A percentile compares a stretch with the other conserved stretches of the same genome.
Conservation (phyloP, 1,140 invertebrate genomes). For the Neodiprion fabricii region DNA sequence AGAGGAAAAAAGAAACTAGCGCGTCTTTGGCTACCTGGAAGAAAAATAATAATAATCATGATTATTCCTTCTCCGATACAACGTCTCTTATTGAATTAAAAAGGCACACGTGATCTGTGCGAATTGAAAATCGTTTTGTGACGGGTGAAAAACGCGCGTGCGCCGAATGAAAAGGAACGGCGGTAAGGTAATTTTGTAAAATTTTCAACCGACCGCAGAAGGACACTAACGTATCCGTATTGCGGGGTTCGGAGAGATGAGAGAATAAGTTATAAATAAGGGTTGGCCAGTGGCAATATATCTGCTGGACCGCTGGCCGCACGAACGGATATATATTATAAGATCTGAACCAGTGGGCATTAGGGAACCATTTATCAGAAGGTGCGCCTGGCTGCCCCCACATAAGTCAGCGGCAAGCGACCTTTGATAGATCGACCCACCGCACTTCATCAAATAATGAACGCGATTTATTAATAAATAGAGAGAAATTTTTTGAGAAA, state of each 20-base stretch:
- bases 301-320: not conserved
- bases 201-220: too few species aligned
- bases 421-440: constrained; percentile 15
- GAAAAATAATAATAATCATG: too few species aligned
- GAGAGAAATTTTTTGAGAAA: not conserved
- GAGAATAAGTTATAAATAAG: constrained; percentile 3
- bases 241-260: not conserved
- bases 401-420: constrained; percentile 17
- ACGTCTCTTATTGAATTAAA: too few species aligned
- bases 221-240: too few species aligned
- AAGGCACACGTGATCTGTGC: too few species aligned
- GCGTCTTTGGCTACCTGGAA: too few species aligned
- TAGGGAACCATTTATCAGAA: constrained; percentile 12
- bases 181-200: too few species aligned
- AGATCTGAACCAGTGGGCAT: constrained; percentile 2
- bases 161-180: too few species aligned
- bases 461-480: constrained; percentile 14
- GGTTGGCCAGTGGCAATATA: constrained; percentile 2
- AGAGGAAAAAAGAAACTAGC: too few species aligned
- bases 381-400: not conserved
- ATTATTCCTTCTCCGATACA: too few species aligned
- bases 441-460: constrained; percentile 15
- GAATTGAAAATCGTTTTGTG: too few species aligned
- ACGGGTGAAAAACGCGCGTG: too few species aligned
- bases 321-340: not conserved